Evolutionary conservation across 2,113 vertebrate genomes (phyloP), one percentile per base, ranked within the genome.

Genomic region (Malurus alboscapulatus): DNA sequence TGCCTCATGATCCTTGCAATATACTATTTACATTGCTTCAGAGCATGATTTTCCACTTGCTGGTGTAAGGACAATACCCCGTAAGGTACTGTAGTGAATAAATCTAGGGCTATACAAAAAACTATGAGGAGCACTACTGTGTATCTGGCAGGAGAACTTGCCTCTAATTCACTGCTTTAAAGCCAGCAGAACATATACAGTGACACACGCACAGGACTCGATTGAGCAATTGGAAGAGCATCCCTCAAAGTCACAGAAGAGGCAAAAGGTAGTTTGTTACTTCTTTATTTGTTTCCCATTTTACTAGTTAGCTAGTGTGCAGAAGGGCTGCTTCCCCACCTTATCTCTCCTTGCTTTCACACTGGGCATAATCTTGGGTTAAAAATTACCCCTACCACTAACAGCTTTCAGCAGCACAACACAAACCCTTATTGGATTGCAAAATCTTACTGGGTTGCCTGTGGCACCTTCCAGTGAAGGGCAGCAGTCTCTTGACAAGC

Each of bases 191-290:
- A 87, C 48, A 51, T 6, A 75, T 0, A 40, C 3, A 69, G 48
- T 17, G 38, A 40, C 32, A 77, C 5, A 36, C 8, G n/a, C 8
- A 44, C 1, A 86, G 68, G 47, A 63, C 47, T 86, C 88, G 54
- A 29, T 1, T 0, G 0, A 54, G 17, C 30, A 55, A 24, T 2
- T 0, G 1, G 26, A 40, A 66, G 16, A 38, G 44, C 18, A 73
- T 42, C 47, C 26, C 66, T 50, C 54, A 32, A 21, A 75, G 53
- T 40, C 81, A 61, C 3, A 7, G 8, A 44, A 55, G 25, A 80
- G 51, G 21, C 19, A 78, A 78, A 9, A 32, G 5, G 18, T 18
- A 88, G 29, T 6, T 14, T 26, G 36, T 26, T 26, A 38, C 38
- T 68, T 50, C 34, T 55, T 63, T 6, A 26, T 69, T 85, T 51